These are phyloP conservation scores for Herpetotheres cachinnans DNA, from an alignment of 2,113 vertebrate genomes.

Conservation along the genomic window DNA sequence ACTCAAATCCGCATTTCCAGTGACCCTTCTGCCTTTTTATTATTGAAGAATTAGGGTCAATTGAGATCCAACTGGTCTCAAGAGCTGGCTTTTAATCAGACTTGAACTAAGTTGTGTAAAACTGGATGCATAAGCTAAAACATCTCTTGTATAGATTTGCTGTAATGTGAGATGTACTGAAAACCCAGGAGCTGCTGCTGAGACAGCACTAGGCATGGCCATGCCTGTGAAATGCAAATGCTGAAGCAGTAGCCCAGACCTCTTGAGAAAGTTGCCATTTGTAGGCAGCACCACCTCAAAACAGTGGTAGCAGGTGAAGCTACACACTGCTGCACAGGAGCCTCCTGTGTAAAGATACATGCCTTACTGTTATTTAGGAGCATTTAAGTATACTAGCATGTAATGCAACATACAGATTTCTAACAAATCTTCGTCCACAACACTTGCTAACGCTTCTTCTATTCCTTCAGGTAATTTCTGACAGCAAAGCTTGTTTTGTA, in stretches of 20 bases:
- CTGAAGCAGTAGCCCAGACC: neutral
- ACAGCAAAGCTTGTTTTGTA: neutral
- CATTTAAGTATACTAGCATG: neutral
- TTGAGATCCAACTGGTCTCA: neutral
- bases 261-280: neutral
- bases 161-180: neutral
- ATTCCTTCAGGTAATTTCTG: neutral
- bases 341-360: neutral
- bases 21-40: neutral
- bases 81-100: neutral
- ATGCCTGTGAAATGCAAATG: accelerated
- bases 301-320: neutral
- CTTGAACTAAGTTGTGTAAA: neutral
- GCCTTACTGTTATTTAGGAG: neutral
- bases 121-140: neutral
- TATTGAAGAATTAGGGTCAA: neutral
- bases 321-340: neutral
- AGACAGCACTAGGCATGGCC: accelerated
- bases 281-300: neutral
- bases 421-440: neutral
- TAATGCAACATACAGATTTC: neutral
- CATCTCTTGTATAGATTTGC: neutral
- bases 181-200: neutral
- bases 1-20: neutral
- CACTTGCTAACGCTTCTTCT: neutral